phyloP scores from a whole-genome alignment of 2,113 vertebrate species.

The Tiliqua scincoides region DNA sequence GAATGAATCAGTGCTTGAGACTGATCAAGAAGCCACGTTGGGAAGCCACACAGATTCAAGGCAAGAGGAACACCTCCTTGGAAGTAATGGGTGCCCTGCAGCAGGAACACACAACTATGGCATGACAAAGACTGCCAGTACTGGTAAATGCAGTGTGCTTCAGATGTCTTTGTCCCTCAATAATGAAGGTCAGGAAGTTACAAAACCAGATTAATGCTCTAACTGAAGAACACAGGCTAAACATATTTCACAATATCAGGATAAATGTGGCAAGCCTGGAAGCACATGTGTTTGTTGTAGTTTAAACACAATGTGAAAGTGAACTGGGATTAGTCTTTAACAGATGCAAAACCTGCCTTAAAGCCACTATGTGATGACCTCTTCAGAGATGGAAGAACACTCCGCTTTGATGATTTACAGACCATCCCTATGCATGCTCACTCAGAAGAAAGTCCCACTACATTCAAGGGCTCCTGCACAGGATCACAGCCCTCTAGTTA shows the following conservation, averaged over 20 bases:
- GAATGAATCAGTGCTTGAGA: conserved; percentile 75
- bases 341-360: conserved; percentile 13
- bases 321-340: not conserved
- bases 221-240: conserved; percentile 40
- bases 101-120: conserved; percentile 24
- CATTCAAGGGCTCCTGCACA: not conserved
- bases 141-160: conserved; percentile 28
- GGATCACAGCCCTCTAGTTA: not conserved
- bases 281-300: not conserved
- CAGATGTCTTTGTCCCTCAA: not conserved
- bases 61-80: conserved; percentile 61
- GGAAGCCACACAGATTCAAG: conserved; percentile 55
- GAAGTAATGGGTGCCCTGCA: conserved; percentile 41
- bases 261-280: conserved; percentile 12
- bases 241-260: conserved; percentile 32
- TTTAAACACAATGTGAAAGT: not conserved
- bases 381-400: not conserved
- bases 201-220: conserved; percentile 37
- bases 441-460: not conserved
- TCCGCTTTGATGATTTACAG: conserved; percentile 14
- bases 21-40: no score
- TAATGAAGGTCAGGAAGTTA: conserved; percentile 42
- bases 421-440: not conserved
- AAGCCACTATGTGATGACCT: not conserved
- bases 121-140: conserved; percentile 21